phyloP scores from a whole-genome alignment of 2,113 vertebrate species.

The Lophochroa leadbeateri region DNA sequence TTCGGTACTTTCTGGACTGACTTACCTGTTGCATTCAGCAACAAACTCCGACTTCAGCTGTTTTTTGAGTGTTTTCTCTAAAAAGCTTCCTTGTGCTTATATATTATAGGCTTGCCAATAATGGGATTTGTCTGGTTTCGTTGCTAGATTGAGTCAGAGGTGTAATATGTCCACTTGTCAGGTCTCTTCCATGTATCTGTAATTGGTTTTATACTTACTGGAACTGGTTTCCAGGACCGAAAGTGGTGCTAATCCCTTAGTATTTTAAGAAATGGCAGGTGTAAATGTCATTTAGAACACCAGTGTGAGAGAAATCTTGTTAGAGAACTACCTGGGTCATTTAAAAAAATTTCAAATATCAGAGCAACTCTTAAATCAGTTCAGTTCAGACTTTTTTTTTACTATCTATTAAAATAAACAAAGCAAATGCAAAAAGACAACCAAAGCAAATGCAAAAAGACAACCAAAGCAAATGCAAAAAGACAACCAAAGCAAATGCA shows the following conservation, averaged over 20 bases:
- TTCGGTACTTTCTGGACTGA: not conserved
- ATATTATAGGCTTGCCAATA: not conserved
- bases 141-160: conserved; percentile 28
- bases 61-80: not conserved
- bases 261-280: not conserved
- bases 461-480: not conserved
- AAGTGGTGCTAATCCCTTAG: not conserved
- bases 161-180: not conserved
- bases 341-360: not conserved
- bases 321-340: not conserved
- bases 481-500: not conserved
- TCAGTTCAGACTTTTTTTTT: too few species aligned
- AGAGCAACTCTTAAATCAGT: not conserved
- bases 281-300: not conserved
- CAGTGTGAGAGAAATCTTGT: not conserved
- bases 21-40: not conserved
- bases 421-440: not conserved
- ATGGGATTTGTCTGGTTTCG: conserved; percentile 40
- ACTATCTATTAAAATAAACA: not conserved
- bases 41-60: not conserved
- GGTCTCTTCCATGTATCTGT: not conserved
- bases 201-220: not conserved
- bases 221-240: not conserved
- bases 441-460: not conserved
- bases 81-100: not conserved